Conservation (phyloP, 2,797 vertebrate genomes). For the Bryconaethiops microstoma region DNA sequence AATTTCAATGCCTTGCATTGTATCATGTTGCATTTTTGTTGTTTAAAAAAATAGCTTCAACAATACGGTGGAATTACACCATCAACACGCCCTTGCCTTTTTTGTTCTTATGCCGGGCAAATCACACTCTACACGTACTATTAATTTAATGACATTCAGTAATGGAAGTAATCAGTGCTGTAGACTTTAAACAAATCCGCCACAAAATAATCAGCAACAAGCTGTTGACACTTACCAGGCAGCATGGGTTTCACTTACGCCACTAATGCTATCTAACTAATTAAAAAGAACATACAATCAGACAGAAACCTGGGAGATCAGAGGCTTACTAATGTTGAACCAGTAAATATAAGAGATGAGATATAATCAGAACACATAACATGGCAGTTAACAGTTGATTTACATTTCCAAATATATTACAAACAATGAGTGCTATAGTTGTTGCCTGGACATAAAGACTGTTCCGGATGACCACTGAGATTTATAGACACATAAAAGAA, state of each 20-base stretch:
- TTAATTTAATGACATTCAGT: too few relatives aligned
- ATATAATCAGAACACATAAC: constrained; percentile 22
- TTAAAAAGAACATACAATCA: neutral
- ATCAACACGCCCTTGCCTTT: too few relatives aligned
- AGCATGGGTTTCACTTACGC: neutral
- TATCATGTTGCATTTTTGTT: too few relatives aligned
- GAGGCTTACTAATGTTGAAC: neutral
- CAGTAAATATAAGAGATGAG: constrained; percentile 11
- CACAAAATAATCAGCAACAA: neutral
- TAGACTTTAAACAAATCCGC: neutral
- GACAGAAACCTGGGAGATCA: neutral
- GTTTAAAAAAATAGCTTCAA: too few relatives aligned
- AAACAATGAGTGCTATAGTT: constrained; percentile 35
- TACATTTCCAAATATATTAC: constrained; percentile 44
- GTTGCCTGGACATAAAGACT: constrained; percentile 23
- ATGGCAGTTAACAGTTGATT: constrained; percentile 34
- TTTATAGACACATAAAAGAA: constrained; percentile 50
- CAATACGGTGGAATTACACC: too few relatives aligned
- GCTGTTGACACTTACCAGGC: too few relatives aligned
- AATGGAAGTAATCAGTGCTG: neutral
- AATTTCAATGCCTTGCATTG: too few relatives aligned
- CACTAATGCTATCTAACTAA: neutral
- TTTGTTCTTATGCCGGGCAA: too few relatives aligned
- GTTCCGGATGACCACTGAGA: constrained; percentile 35
- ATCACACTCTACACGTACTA: neutral